These are phyloP conservation scores for Chalcosyrphus nemorum DNA, from an alignment of 2,888 invertebrate genomes.

Conservation along the genomic window DNA sequence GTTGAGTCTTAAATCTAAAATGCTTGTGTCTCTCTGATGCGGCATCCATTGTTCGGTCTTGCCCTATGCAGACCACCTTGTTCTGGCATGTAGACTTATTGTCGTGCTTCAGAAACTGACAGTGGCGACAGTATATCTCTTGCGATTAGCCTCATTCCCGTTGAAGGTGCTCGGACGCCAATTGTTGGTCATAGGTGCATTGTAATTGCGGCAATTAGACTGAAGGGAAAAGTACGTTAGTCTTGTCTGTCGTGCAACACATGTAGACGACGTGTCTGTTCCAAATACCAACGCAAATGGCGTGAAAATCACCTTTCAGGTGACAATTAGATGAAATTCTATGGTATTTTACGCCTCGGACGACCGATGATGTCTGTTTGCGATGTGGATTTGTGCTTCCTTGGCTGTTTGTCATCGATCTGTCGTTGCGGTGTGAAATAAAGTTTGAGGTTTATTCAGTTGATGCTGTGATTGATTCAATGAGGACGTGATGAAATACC, in stretches of 20 bases:
- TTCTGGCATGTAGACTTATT: conserved; percentile 63
- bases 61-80: conserved; percentile 53
- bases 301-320: conserved; percentile 77
- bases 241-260: conserved; percentile 47
- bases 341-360: background rate
- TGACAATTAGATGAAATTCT: conserved; percentile 67
- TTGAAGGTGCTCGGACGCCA: conserved; percentile 64
- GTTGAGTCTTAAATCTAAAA: background rate
- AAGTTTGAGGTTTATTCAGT: background rate
- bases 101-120: conserved; percentile 58
- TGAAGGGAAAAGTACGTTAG: conserved; percentile 19
- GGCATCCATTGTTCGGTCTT: background rate
- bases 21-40: conserved; percentile 8
- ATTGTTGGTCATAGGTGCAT: conserved; percentile 49
- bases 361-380: background rate
- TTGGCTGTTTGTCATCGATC: conserved; percentile 59
- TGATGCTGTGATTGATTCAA: conserved; percentile 55
- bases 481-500: conserved; percentile 28
- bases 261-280: conserved; percentile 54
- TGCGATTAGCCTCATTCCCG: conserved; percentile 66
- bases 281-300: conserved; percentile 74
- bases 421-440: conserved; percentile 47
- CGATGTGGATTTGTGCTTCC: conserved; percentile 15
- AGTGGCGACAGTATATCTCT: conserved; percentile 68
- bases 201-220: conserved; percentile 34